phyloP scores from a whole-genome alignment of 1,140 invertebrate genomes.

The Aphidius ervi region DNA sequence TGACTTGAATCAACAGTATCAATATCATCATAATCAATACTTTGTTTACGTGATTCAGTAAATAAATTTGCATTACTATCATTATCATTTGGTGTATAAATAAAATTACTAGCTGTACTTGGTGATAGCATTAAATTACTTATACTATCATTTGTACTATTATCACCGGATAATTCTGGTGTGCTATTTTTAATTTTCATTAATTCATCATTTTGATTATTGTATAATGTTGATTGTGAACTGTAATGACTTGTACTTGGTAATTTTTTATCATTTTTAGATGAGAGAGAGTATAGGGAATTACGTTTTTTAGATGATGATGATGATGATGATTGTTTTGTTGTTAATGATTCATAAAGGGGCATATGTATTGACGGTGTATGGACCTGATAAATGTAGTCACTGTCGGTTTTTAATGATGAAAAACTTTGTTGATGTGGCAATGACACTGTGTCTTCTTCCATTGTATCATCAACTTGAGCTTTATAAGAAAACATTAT shows the following conservation, averaged over 20 bases:
- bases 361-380: constrained; percentile 50
- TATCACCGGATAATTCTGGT: constrained; percentile 30
- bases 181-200: constrained; percentile 29
- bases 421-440: constrained; percentile 75
- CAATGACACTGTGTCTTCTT: constrained; percentile 73
- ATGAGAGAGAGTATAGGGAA: constrained; percentile 36
- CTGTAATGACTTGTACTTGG: constrained; percentile 30
- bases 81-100: constrained; percentile 33
- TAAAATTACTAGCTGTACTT: constrained; percentile 43
- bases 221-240: constrained; percentile 33
- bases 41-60: constrained; percentile 25
- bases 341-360: constrained; percentile 41
- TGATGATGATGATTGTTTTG: constrained; percentile 29
- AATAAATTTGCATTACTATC: constrained; percentile 40
- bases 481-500: constrained; percentile 81
- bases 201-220: constrained; percentile 25
- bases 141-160: constrained; percentile 22
- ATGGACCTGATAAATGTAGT: constrained; percentile 72
- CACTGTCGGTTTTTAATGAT: constrained; percentile 72
- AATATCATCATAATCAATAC: constrained; percentile 15
- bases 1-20: constrained; percentile 21
- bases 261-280: constrained; percentile 32
- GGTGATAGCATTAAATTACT: constrained; percentile 32
- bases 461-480: constrained; percentile 72
- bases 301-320: constrained; percentile 34